phyloP scores from a whole-genome alignment of 2,113 vertebrate species.

The Xyrauchen texanus region DNA sequence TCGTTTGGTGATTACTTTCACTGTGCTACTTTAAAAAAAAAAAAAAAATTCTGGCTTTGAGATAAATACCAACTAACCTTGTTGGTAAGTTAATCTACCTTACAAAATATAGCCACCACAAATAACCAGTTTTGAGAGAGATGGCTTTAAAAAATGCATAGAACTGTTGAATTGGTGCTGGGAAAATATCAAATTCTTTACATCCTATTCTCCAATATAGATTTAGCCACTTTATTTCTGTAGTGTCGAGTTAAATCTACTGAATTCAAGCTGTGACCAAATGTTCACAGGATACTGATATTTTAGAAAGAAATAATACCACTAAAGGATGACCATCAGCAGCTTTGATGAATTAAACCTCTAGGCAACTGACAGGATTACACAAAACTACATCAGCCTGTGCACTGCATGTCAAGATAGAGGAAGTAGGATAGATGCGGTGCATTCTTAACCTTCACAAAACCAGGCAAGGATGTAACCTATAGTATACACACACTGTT shows the following conservation, averaged over 20 bases:
- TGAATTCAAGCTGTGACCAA: not conserved
- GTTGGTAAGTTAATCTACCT: conserved; percentile 38
- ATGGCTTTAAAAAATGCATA: not conserved
- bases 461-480: not conserved
- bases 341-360: conserved; percentile 37
- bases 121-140: not conserved
- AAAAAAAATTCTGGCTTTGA: conserved; percentile 19
- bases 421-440: not conserved
- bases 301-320: not conserved
- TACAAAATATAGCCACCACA: not conserved
- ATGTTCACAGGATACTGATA: conserved; percentile 22
- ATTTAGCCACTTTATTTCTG: not conserved
- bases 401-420: conserved; percentile 32
- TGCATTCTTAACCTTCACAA: not conserved
- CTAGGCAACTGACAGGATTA: conserved; percentile 20
- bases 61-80: conserved; percentile 36
- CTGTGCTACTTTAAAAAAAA: too few relatives aligned
- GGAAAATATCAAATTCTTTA: not conserved
- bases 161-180: not conserved
- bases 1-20: conserved; percentile 36
- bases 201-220: not conserved
- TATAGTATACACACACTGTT: not conserved
- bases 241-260: not conserved
- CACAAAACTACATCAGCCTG: conserved; percentile 32
- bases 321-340: too few relatives aligned